Percentiles rank a stretch among this genome's conserved stretches.
These are phyloP conservation scores for Elgaria multicarinata DNA, from an alignment of 2,113 vertebrate genomes.

Conservation along the genomic window DNA sequence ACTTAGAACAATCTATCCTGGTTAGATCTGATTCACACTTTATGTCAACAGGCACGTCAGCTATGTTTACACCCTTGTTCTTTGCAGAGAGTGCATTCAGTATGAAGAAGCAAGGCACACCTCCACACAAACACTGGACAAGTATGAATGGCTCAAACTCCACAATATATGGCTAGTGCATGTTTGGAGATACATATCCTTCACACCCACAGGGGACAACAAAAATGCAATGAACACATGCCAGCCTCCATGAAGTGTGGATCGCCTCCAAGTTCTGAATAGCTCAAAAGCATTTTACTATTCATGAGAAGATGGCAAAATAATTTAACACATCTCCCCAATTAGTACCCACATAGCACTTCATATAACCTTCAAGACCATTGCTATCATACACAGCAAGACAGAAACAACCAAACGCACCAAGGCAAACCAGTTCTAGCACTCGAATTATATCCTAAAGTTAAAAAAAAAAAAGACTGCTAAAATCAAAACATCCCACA, in stretches of 20 bases:
- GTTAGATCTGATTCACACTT: not conserved
- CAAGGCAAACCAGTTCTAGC: not conserved
- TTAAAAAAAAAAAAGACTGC: not conserved
- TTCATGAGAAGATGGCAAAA: not conserved
- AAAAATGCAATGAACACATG: not conserved
- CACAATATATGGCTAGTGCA: not conserved
- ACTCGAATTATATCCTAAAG: accelerated
- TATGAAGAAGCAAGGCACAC: not conserved
- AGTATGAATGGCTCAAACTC: not conserved
- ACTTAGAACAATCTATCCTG: not conserved
- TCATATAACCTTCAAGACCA: not conserved
- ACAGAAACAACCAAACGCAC: not conserved
- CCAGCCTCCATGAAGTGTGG: not conserved
- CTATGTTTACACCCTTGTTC: not conserved
- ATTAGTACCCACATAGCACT: not conserved
- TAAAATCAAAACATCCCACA: not conserved
- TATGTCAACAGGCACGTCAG: not conserved
- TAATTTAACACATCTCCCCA: not conserved
- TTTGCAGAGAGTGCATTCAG: not conserved
- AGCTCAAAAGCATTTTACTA: not conserved
- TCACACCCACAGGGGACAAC: not conserved
- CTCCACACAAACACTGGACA: too few species aligned
- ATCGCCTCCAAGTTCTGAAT: not conserved
- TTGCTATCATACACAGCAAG: not conserved
- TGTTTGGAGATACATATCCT: not conserved